Evolutionary conservation across 1,140 invertebrate genomes (phyloP).

Genomic region (Lepidotrigona ventralis): DNA sequence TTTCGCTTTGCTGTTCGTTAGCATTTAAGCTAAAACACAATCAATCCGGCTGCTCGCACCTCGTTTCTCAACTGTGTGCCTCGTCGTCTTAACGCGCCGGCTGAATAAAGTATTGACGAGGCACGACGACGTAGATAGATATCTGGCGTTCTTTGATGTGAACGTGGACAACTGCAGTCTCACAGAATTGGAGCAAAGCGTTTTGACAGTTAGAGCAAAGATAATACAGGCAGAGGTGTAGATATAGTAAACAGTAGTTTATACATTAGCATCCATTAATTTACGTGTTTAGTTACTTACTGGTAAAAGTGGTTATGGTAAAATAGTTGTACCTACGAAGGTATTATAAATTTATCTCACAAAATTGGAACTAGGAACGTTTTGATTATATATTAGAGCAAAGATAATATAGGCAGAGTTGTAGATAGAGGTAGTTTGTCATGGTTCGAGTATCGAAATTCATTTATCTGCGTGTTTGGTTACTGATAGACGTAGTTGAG

Average conservation of each 20-base stretch:
- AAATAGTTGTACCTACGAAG: background rate
- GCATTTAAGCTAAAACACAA: constrained; percentile 53
- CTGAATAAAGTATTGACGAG: background rate
- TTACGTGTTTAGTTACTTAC: background rate
- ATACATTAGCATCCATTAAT: background rate
- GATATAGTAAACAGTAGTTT: background rate
- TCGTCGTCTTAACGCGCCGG: background rate
- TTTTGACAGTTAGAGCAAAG: background rate
- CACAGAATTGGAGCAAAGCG: background rate
- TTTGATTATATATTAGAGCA: background rate
- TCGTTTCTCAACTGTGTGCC: constrained; percentile 45
- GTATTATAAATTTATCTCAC: background rate
- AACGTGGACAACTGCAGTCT: background rate
- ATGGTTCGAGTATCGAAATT: too few species aligned
- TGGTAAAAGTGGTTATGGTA: background rate
- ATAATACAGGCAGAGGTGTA: background rate
- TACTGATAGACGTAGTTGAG: too few species aligned
- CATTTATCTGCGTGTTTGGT: too few species aligned
- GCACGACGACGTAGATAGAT: background rate
- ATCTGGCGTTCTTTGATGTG: background rate
- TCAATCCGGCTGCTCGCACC: constrained; percentile 51
- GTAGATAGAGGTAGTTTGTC: too few species aligned
- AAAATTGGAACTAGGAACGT: too few species aligned
- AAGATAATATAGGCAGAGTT: too few species aligned
- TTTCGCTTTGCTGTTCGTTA: constrained; percentile 28